Evolutionary conservation across 2,113 vertebrate genomes (phyloP).

Genomic region (Lasiurus borealis): DNA sequence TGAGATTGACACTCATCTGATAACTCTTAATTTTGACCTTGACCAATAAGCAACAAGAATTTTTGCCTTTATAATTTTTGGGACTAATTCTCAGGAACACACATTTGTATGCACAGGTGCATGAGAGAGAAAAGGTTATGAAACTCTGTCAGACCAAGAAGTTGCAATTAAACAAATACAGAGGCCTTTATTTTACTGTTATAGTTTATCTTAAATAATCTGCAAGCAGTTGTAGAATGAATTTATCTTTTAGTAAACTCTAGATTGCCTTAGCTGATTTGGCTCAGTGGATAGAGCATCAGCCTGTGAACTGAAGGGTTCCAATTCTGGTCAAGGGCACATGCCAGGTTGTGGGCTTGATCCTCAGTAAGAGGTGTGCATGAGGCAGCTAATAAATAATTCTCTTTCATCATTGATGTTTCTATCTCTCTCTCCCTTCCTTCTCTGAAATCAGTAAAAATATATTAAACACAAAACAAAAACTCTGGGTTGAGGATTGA

Average conservation of each 20-base stretch:
- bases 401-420: too few relatives aligned
- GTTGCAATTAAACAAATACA: neutral
- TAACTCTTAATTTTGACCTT: neutral
- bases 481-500: neutral
- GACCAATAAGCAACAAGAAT: neutral
- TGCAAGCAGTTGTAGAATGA: neutral
- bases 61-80: constrained; percentile 35
- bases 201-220: neutral
- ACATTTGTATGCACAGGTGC: neutral
- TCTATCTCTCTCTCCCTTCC: too few relatives aligned
- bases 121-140: neutral
- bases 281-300: too few relatives aligned
- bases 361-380: too few relatives aligned
- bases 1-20: neutral
- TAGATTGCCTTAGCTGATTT: too few relatives aligned
- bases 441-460: too few relatives aligned
- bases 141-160: neutral
- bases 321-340: too few relatives aligned
- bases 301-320: too few relatives aligned
- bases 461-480: too few relatives aligned
- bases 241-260: constrained; percentile 5
- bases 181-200: neutral
- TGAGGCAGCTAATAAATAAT: too few relatives aligned
- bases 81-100: neutral
- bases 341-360: too few relatives aligned